Conservation (phyloP, 2,888 invertebrate genomes). For the Augiades crinisus region DNA sequence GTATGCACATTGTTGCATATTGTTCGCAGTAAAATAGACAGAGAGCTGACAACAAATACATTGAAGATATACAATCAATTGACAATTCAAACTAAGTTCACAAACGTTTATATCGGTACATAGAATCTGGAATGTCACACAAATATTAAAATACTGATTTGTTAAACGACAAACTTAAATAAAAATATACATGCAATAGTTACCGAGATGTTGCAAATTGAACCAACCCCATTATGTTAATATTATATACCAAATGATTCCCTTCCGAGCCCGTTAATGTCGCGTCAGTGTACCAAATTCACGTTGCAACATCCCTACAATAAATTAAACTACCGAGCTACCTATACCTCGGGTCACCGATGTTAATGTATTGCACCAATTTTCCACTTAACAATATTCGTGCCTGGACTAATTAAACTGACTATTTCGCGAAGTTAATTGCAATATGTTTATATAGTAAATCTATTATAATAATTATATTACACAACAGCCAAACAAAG, state of each 20-base stretch:
- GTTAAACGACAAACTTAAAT: slow-evolving; percentile 68
- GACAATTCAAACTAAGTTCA: slow-evolving; percentile 33
- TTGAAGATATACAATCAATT: slow-evolving; percentile 28
- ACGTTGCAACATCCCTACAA: slow-evolving; percentile 63
- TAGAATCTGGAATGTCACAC: slow-evolving; percentile 78
- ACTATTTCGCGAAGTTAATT: slow-evolving; percentile 53
- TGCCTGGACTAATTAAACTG: slow-evolving; percentile 46
- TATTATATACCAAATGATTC: too few species aligned
- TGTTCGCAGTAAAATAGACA: slow-evolving; percentile 25
- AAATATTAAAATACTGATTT: slow-evolving; percentile 79
- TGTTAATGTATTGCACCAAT: slow-evolving; percentile 66
- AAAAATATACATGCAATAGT: slow-evolving; percentile 63
- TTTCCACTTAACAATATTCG: slow-evolving; percentile 46
- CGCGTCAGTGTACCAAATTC: slow-evolving; percentile 44
- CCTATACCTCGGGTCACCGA: slow-evolving; percentile 46
- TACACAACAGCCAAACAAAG: slow-evolving; percentile 67
- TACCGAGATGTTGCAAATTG: slow-evolving; percentile 60
- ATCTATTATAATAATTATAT: slow-evolving; percentile 49
- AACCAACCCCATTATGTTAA: too few species aligned
- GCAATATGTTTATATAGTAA: slow-evolving; percentile 37
- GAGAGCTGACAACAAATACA: slow-evolving; percentile 37
- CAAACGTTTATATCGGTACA: slow-evolving; percentile 48
- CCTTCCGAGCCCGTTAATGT: not conserved
- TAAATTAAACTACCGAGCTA: slow-evolving; percentile 46
- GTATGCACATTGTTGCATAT: slow-evolving; percentile 30